Base-by-base conservation (phyloP, 2,888 invertebrate species). In the Meta bourneti region DNA sequence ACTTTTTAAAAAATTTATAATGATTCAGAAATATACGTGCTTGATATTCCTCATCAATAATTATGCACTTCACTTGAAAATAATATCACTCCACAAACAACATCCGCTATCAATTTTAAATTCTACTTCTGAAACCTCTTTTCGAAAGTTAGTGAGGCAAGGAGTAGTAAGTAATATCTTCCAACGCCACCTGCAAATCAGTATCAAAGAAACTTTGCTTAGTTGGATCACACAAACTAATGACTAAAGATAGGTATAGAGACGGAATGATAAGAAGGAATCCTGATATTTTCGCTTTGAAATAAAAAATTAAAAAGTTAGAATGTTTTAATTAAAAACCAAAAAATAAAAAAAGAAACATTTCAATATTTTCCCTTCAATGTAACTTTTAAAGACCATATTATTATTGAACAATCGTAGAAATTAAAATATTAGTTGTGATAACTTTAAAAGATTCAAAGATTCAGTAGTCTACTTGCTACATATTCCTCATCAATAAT, bases 261-360 rank as follows among this genome's bases (percentile, higher is more conserved):
- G 51, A 51, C n/a, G 16, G 51, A 52, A 77, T 51, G 1, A 34
- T 51, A 8, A 2, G 34, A 34, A 79, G 11, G 7, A 61, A 9
- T 20, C 61, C 61, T 19, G 54, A 61, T 61, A 61, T 20, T 79
- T 79, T 20, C 20, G 52, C 54, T 61, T 61, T 20, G 49, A 34
- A 79, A 69, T 79, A 79, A 79, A 79, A 79, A 54, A 54, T 79
- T 54, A 79, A 61, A 79, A 54, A 79, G 1, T 34, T 34, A 34
- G 1, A 34, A 34, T 34, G 34, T 34, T 34, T 34, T 34, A 34
- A 34, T 34, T 34, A 1, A 2, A 34, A 34, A 34, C 1, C 34
- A 34, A 34, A 34, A 34, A 1, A 34, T n/a, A 34, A 34, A 34
- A 34, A 1, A 34, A 2, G 1, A 34, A 34, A 1, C 34, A 34